Percentiles rank a stretch among this genome's conserved stretches.
Evolutionary conservation across 2,888 invertebrate genomes (phyloP).

Genomic region (Eurytoma adleriae): DNA sequence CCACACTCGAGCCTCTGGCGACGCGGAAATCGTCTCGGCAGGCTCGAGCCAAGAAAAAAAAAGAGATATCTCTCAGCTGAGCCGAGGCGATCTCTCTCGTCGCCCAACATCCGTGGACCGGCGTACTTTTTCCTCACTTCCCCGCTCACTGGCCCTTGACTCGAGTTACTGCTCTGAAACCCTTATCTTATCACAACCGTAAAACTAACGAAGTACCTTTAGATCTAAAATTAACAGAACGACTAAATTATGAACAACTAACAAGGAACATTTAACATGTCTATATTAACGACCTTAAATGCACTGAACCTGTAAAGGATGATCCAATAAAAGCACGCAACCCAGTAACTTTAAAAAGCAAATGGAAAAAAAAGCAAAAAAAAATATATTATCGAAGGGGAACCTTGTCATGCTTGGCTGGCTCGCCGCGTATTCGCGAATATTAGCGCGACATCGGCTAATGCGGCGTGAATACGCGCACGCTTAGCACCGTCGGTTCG

Average conservation of each 20-base stretch:
- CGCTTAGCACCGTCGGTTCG: no score
- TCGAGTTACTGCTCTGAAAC: background rate
- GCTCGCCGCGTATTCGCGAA: no score
- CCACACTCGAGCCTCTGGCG: conserved; percentile 18
- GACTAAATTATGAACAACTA: conserved; percentile 46
- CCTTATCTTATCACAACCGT: background rate
- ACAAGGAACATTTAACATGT: conserved; percentile 44
- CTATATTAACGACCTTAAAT: conserved; percentile 26
- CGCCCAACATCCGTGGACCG: background rate
- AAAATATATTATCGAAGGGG: background rate
- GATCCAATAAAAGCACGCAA: conserved; percentile 18
- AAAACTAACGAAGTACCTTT: background rate
- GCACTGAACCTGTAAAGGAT: conserved; percentile 46
- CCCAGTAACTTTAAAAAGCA: background rate
- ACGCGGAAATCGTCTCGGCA: conserved; percentile 7
- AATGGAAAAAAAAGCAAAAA: conserved; percentile 1
- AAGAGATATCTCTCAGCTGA: background rate
- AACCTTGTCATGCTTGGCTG: conserved; percentile 20
- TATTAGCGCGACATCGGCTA: no score
- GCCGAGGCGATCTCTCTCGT: background rate
- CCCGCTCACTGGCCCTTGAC: conserved; percentile 4
- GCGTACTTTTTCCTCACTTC: conserved; percentile 4
- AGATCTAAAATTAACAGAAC: conserved; percentile 23
- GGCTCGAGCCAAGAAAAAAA: no score
- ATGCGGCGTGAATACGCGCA: no score